A percentile compares a stretch with the other conserved stretches of the same genome.
Conservation (phyloP, 1,140 invertebrate species). For the Myzus persicae region DNA sequence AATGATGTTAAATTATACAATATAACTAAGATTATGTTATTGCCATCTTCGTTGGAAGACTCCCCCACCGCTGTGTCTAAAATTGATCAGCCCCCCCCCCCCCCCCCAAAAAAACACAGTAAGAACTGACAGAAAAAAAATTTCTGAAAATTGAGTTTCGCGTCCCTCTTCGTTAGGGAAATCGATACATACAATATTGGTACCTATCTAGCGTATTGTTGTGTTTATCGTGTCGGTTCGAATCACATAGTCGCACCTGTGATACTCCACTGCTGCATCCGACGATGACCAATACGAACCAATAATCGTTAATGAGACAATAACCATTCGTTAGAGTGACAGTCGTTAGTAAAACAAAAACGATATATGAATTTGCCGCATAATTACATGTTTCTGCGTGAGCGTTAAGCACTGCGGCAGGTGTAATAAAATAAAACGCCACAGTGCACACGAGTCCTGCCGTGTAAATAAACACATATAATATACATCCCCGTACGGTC, state of each 20-base stretch:
- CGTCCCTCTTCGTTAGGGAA: no score
- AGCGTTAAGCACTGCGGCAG: background rate
- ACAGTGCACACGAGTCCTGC: background rate
- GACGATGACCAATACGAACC: background rate
- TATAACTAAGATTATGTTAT: no score
- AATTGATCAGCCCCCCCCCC: no score
- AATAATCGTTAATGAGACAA: constrained; percentile 10
- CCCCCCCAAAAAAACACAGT: no score
- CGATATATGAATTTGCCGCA: background rate
- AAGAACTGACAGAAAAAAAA: no score
- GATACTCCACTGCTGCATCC: background rate
- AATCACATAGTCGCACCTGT: background rate
- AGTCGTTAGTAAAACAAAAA: background rate
- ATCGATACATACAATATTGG: no score
- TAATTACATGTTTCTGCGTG: background rate
- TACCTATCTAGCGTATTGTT: background rate
- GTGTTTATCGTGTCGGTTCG: background rate
- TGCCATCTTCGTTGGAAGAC: no score
- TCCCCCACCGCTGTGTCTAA: no score
- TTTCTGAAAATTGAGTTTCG: no score
- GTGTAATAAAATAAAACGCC: constrained; percentile 39
- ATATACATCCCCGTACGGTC: background rate
- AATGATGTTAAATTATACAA: no score
- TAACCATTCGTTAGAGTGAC: background rate
- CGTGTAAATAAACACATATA: constrained; percentile 16